Conservation (phyloP, 2,797 vertebrate species). For the Myoxocephalus aenaeus region DNA sequence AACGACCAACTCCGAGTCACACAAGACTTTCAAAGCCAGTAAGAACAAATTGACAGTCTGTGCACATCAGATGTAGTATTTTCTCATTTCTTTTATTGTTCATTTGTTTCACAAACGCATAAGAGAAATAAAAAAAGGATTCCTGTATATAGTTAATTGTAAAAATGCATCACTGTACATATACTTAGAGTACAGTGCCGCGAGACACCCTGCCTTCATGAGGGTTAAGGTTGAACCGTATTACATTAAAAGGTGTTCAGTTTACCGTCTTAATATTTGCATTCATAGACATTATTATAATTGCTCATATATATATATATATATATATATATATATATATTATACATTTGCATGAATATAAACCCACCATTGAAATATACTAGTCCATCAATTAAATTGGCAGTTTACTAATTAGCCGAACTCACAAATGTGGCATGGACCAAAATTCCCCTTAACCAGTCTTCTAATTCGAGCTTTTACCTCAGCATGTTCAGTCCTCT, state of each 20-base stretch:
- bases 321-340: no score
- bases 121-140: neutral
- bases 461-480: slow-evolving; percentile 72
- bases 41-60: neutral
- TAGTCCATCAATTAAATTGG: neutral
- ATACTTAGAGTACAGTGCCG: no score
- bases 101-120: neutral
- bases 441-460: neutral
- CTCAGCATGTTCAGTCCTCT: slow-evolving; percentile 94
- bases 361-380: neutral
- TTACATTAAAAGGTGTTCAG: neutral
- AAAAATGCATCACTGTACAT: no score
- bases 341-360: neutral
- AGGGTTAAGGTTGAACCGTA: no score
- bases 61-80: neutral
- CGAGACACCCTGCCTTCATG: no score
- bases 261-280: neutral
- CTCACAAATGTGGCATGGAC: neutral
- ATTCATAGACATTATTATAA: no score
- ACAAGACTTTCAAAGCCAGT: neutral
- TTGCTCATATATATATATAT: no score
- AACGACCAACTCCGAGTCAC: neutral
- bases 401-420: neutral
- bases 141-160: neutral
- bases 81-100: neutral